Base-by-base conservation (phyloP, 2,888 invertebrate species). In the Bimastos eiseni region DNA sequence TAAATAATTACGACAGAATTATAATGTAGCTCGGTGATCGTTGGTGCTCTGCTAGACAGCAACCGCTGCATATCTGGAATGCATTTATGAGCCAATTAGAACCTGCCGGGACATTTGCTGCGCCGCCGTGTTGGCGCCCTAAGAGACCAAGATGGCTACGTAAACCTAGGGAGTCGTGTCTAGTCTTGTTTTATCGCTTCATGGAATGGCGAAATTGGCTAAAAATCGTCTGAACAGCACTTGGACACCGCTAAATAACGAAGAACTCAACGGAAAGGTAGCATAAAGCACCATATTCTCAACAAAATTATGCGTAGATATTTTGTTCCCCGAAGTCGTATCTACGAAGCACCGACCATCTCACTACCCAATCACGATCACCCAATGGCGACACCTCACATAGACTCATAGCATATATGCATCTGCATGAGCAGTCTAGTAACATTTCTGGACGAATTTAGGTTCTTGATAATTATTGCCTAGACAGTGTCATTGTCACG, bases 231-330 rank as follows among this genome's bases (percentile, higher is more conserved):
- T 86, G 0, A 94, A 94, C 90, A 95, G 95, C 92, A 93, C 94
- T 13, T 95, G 95, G 95, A 95, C 95, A 0, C 95, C 95, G 15
- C 91, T 95, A 24, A 94, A 93, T 90, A 94, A 94, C 91, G 94
- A 93, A 89, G 94, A 94, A 91, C 93, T 94, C 13, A 95, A 95
- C 91, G 93, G 93, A 88, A 94, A 92, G 91, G 92, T 92, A 70
- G n/a, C 30, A 70, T 1, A 70, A 70, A 30, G 6, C n/a, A 70
- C 49, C 49, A 49, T 24, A 21, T 49, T 17, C 70, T n/a, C 70
- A 70, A 70, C 70, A 13, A 70, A n/a, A 70, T 70, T n/a, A n/a
- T n/a, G n/a, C 70, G n/a, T 70, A 49, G 21, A 49, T 49, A 49
- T 49, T 49, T 70, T 70, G 70, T 70, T 55, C 21, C n/a, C 70